These are phyloP conservation scores for Drosophila pseudoobscura DNA, from an alignment of 1,140 invertebrate species.

Conservation along the genomic window DNA sequence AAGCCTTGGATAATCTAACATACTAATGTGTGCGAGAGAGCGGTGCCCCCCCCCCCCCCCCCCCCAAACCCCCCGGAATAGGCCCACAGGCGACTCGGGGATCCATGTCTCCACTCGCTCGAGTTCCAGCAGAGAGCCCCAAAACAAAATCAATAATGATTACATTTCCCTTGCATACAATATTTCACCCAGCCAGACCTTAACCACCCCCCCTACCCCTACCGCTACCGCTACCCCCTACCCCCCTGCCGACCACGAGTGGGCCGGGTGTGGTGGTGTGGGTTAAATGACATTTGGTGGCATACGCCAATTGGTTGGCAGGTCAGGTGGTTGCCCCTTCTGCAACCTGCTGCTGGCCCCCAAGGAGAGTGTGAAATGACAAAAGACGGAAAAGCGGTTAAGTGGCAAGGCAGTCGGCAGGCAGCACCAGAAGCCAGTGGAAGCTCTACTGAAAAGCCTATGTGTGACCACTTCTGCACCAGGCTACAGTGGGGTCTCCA, in stretches of 20 bases:
- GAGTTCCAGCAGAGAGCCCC: slow-evolving; percentile 52
- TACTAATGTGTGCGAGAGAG: slow-evolving; percentile 71
- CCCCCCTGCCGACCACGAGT: no score
- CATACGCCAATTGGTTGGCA: slow-evolving; percentile 60
- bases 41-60: neutral
- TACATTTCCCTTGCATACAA: slow-evolving; percentile 75
- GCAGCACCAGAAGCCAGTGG: slow-evolving; percentile 37
- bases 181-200: slow-evolving; percentile 61
- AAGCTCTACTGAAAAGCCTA: slow-evolving; percentile 48
- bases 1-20: slow-evolving; percentile 72
- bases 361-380: slow-evolving; percentile 66
- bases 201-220: neutral
- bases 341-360: neutral
- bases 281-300: slow-evolving; percentile 73
- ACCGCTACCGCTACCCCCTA: no score
- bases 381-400: slow-evolving; percentile 77
- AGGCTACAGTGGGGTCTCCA: slow-evolving; percentile 1
- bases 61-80: neutral
- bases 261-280: slow-evolving; percentile 28
- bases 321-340: slow-evolving; percentile 61
- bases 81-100: slow-evolving; percentile 1
- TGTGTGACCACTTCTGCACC: slow-evolving; percentile 47
- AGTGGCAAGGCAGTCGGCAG: slow-evolving; percentile 59
- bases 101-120: slow-evolving; percentile 9
- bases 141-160: slow-evolving; percentile 79